Base-by-base conservation (phyloP, 2,797 vertebrate species). In the Sebastolobus altivelis region DNA sequence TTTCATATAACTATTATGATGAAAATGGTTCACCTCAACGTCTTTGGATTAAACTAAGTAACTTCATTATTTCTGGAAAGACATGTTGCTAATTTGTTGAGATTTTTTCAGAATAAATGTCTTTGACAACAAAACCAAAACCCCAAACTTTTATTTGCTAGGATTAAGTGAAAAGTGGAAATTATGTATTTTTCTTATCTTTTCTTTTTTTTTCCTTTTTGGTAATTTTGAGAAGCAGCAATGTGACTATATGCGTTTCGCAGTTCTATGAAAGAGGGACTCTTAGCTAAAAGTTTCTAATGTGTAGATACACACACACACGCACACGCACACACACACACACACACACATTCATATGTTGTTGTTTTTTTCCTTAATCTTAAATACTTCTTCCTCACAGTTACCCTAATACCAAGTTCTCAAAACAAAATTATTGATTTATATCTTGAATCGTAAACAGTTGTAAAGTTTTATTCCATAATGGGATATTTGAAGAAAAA, bases 301-400 rank as follows among this genome's bases (percentile, higher is more conserved):
- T 54, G 46, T 49, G 46, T 49, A 49, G 46, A 49, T 9, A 25
- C 35, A 62, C 37, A 62, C 65, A 71, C 77, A 66, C 69, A 40
- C 65, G 66, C 56, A 56, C 38, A 31, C 40, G 38, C 61, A 40
- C 35, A 63, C 37, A 18, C 37, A 43, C 37, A 65, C 8, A 65
- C 62, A 29, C 14, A 46, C 38, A 65, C 38, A 65, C 16, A 1
- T 7, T 27, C 62, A 65, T 8, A 35, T 27, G 12, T 18, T 61
- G 20, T 38, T 37, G 11, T 37, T 5, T 12, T 22, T 37, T 22
- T 6, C 0, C 31, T 65, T 3, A 49, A 68, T 54, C 3, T n/a
- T 27, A 67, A 55, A 76, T 74, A 20, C 18, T 2, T 55, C 29
- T 3, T 46, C 6, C 22, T 16, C 16, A 76, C 20, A 56, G 2